Percentiles rank a stretch among this genome's conserved stretches.
Conservation (phyloP, 2,113 vertebrate genomes). For the Hippocampus mohnikei region DNA sequence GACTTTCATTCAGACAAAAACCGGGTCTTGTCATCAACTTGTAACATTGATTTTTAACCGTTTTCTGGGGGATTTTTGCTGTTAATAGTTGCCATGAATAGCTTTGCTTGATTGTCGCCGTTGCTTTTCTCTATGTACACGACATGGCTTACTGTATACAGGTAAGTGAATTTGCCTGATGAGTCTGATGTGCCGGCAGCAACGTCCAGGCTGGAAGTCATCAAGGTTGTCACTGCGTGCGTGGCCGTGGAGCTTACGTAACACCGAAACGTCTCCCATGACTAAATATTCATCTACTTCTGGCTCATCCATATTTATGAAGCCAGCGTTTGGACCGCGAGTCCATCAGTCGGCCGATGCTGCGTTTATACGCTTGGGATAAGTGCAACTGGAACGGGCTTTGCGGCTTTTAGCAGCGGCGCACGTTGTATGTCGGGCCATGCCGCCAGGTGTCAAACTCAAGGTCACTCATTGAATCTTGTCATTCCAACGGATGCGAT, state of each 20-base stretch:
- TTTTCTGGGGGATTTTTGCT: too few relatives aligned
- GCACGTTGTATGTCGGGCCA: not conserved
- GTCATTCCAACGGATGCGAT: not conserved
- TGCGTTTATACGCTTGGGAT: not conserved
- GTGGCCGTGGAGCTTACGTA: constrained; percentile 20
- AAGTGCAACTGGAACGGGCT: not conserved
- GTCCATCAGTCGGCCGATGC: not conserved
- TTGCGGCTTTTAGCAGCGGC: not conserved
- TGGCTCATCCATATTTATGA: constrained; percentile 58
- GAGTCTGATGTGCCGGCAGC: not conserved
- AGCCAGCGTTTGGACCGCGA: constrained; percentile 32
- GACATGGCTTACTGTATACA: too few relatives aligned
- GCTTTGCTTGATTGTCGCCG: too few relatives aligned
- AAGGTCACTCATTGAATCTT: not conserved
- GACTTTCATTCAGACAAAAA: too few relatives aligned
- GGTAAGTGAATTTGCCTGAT: not conserved
- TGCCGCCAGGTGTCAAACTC: not conserved
- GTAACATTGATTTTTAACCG: too few relatives aligned
- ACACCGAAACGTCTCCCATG: constrained; percentile 31
- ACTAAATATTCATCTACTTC: constrained; percentile 62
- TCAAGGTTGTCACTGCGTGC: not conserved
- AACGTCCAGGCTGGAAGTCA: not conserved
- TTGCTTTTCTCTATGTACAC: too few relatives aligned
- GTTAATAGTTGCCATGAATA: too few relatives aligned
- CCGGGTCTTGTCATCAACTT: too few relatives aligned